A percentile compares a stretch with the other conserved stretches of the same genome.
These are phyloP conservation scores for Ancistrus triradiatus DNA, from an alignment of 2,113 vertebrate species.

Conservation along the genomic window DNA sequence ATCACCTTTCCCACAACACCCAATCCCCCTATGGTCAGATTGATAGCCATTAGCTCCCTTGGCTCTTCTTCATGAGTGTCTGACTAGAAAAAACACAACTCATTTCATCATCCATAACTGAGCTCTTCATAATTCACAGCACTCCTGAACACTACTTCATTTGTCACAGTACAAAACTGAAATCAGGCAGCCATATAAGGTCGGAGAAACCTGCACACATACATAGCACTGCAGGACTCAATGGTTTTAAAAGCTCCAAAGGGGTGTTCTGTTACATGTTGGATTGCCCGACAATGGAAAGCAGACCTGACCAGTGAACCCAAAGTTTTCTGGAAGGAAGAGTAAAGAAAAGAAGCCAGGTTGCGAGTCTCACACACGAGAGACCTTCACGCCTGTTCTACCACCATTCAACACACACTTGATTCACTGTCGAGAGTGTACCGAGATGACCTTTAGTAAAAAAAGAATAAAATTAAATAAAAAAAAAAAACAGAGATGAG, in stretches of 20 bases:
- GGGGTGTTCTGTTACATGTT: not conserved
- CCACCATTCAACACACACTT: not conserved
- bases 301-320: not conserved
- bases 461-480: no score
- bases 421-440: not conserved
- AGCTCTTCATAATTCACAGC: no score
- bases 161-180: no score
- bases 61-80: not conserved
- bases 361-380: not conserved
- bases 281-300: not conserved
- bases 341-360: not conserved
- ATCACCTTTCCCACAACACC: slow-evolving; percentile 2
- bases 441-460: not conserved
- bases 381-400: not conserved
- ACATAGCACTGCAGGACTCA: not conserved
- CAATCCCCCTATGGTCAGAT: not conserved
- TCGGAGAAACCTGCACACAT: not conserved
- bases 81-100: no score
- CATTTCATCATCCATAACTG: no score
- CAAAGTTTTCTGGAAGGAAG: not conserved
- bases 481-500: no score
- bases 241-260: not conserved
- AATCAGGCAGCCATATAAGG: no score
- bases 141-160: no score
- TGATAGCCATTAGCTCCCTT: not conserved